Evolutionary conservation across 2,113 vertebrate species (phyloP).

Genomic region (Probosciger aterrimus): DNA sequence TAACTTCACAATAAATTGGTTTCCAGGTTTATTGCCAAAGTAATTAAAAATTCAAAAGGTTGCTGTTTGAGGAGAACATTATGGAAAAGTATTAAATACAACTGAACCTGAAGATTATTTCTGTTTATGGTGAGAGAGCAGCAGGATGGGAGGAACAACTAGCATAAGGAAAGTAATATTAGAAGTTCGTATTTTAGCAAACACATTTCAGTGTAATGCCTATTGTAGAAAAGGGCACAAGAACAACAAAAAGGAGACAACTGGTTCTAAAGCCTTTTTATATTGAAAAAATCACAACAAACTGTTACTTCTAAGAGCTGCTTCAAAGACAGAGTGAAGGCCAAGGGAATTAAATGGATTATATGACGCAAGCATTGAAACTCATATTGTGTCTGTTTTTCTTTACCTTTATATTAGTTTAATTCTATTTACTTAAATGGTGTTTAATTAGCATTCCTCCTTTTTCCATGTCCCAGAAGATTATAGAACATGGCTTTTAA

Average conservation of each 20-base stretch:
- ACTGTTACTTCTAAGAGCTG: neutral
- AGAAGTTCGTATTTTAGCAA: neutral
- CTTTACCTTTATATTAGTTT: neutral
- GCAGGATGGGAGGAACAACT: neutral
- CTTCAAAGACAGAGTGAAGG: neutral
- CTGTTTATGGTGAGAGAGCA: neutral
- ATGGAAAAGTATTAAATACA: slow-evolving; percentile 1
- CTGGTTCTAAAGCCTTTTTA: neutral
- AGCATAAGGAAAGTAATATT: neutral
- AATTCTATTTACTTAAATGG: neutral
- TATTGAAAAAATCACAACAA: neutral
- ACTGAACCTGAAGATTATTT: neutral
- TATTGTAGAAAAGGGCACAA: neutral
- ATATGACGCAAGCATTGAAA: neutral
- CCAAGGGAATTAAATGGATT: neutral
- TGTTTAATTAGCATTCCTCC: neutral
- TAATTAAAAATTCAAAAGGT: slow-evolving; percentile 52
- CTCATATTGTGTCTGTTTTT: neutral
- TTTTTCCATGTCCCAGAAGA: neutral
- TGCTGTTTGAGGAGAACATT: slow-evolving; percentile 16
- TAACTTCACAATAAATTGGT: slow-evolving; percentile 31
- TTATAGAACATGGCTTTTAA: neutral
- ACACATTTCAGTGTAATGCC: neutral
- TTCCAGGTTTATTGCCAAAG: slow-evolving; percentile 26
- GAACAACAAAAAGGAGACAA: neutral